These are phyloP conservation scores for Ctenomys sociabilis DNA, from an alignment of 2,113 vertebrate species.

Conservation along the genomic window DNA sequence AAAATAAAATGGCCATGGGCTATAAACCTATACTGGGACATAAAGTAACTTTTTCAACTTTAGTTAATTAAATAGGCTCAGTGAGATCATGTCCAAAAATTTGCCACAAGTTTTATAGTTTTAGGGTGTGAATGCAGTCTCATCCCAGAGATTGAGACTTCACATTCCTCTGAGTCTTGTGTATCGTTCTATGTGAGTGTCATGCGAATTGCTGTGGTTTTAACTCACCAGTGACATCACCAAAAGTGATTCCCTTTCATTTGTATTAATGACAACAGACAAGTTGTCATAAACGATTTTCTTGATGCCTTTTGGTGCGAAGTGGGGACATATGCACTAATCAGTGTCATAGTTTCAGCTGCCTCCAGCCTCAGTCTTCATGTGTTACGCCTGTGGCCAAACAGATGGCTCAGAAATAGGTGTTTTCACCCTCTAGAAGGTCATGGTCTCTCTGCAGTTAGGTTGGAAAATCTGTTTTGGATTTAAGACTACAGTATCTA, in stretches of 20 bases:
- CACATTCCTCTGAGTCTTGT: not conserved
- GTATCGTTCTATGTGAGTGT: not conserved
- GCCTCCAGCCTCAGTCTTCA: conserved; percentile 47
- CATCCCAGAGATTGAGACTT: not conserved
- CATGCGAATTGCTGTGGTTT: not conserved
- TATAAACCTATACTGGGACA: not conserved
- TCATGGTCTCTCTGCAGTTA: conserved; percentile 61
- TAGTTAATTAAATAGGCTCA: not conserved
- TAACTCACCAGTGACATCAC: not conserved
- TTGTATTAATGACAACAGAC: conserved; percentile 64
- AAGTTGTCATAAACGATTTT: conserved; percentile 67
- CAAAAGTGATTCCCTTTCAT: not conserved
- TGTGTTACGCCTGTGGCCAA: conserved; percentile 56
- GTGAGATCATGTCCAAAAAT: not conserved
- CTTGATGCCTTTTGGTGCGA: not conserved
- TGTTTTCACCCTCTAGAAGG: conserved; percentile 54
- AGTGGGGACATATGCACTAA: conserved; percentile 5
- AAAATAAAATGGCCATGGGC: not conserved
- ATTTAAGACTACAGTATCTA: not conserved
- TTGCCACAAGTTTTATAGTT: not conserved
- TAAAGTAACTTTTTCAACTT: conserved; percentile 3
- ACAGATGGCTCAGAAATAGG: conserved; percentile 55
- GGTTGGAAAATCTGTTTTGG: conserved; percentile 31
- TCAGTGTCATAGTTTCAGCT: conserved; percentile 49
- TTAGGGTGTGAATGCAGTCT: not conserved